Evolutionary conservation across 2,113 vertebrate species (phyloP).

Genomic region (Silurus asotus): DNA sequence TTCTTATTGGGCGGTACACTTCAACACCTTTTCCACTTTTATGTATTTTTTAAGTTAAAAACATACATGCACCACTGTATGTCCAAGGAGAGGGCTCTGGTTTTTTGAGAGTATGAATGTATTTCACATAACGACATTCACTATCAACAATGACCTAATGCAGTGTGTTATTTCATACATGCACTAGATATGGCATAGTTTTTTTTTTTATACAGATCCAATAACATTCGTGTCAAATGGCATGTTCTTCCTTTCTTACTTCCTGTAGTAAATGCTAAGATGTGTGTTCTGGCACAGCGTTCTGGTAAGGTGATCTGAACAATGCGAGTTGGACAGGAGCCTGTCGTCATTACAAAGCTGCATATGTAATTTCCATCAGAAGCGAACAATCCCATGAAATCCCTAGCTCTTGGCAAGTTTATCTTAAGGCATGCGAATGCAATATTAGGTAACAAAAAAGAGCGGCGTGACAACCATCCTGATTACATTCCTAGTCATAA

Average conservation of each 20-base stretch:
- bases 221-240: background rate
- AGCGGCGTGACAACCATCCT: too few relatives aligned
- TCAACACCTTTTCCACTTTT: background rate
- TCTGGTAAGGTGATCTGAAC: slow-evolving; percentile 24
- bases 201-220: background rate
- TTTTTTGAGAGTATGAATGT: background rate
- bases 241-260: slow-evolving; percentile 2
- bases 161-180: background rate
- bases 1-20: background rate
- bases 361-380: slow-evolving; percentile 45
- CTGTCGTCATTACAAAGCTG: slow-evolving; percentile 22
- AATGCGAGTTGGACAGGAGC: slow-evolving; percentile 31
- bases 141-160: background rate
- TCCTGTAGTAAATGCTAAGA: slow-evolving; percentile 22
- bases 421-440: background rate
- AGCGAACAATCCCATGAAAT: slow-evolving; percentile 33
- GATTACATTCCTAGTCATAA: background rate
- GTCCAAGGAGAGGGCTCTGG: background rate
- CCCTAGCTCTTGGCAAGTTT: slow-evolving; percentile 25
- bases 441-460: background rate
- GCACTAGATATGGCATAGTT: background rate
- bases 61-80: background rate
- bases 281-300: slow-evolving; percentile 27
- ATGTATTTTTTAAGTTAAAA: background rate
- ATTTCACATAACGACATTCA: background rate